Evolutionary conservation across 1,140 invertebrate genomes (phyloP).

Genomic region (Aleiodes sp.): DNA sequence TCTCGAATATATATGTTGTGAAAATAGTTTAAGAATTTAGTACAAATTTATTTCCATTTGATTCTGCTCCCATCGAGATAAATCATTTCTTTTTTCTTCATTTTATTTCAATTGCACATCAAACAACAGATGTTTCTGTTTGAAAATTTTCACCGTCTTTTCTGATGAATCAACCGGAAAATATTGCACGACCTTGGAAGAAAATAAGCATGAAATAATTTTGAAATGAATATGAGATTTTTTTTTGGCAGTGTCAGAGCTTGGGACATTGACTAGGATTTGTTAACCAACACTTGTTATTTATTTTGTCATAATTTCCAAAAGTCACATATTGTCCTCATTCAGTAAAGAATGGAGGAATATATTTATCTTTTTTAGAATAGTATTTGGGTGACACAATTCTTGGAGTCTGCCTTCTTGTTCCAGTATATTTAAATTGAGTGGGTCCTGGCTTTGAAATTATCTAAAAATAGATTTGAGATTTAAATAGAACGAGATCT

Average conservation of each 20-base stretch:
- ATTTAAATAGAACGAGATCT: neutral
- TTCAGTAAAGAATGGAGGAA: neutral
- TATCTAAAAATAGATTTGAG: neutral
- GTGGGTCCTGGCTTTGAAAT: too few relatives aligned
- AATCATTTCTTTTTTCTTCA: neutral
- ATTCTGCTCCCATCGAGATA: neutral
- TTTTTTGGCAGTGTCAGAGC: conserved; percentile 28
- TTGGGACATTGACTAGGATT: neutral
- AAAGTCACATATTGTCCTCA: neutral
- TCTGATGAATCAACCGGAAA: neutral
- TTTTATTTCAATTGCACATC: too few relatives aligned
- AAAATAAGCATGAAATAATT: conserved; percentile 6
- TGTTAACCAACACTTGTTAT: neutral
- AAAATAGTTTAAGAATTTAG: conserved; percentile 21
- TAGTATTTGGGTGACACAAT: conserved; percentile 14
- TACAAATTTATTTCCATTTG: conserved; percentile 21
- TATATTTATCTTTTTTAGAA: neutral
- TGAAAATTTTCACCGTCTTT: neutral
- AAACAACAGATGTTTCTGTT: neutral
- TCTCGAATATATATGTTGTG: conserved; percentile 19
- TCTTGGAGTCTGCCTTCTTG: neutral
- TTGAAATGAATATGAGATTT: conserved; percentile 7
- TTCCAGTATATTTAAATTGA: too few relatives aligned
- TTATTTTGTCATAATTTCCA: neutral
- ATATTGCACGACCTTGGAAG: conserved; percentile 28